Base-by-base conservation (phyloP, 2,113 vertebrate species). In the Dinomys branickii region DNA sequence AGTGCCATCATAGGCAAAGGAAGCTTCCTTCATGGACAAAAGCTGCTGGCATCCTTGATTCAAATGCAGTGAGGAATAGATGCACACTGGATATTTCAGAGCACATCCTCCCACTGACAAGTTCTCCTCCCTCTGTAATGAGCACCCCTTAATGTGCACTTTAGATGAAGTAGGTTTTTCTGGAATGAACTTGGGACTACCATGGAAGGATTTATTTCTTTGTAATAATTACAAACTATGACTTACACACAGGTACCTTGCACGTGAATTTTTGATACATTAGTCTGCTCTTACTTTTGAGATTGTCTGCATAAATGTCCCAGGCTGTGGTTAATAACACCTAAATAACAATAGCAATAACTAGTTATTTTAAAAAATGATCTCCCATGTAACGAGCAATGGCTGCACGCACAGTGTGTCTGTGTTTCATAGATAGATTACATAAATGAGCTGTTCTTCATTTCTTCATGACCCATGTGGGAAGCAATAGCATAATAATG, bases 81-180 rank as follows among this genome's bases (percentile, higher is more conserved):
- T 1, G 4, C 20, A 3, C 16, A 4, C 16, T 5, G 13, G 52
- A 56, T 73, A 9, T 65, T 44, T 88, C 56, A 50, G 58, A 84
- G 52, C 13, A 1, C 1, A 0, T 52, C 82, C 90, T 65, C 82
- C 52, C 38, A 14, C 54, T 33, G 63, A 50, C 35, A 44, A 30
- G 69, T 35, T 94, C 69, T 47, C 14, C 30, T 61, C 54, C n/a
- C 2, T 77, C 7, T 58, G 82, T 44, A 81, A 24, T 58, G 81
- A 56, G 35, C 61, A 50, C 44, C n/a, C 14, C 8, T 61, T 59
- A n/a, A 47, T 65, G 35, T 47, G 24, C 35, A 38, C 56, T 63
- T 52, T 38, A 75, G 61, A 56, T 92, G 50, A 92, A 88, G 59
- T 22, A 41, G 58, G 41, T n/a, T 85, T 95, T 95, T 91, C 63